phyloP scores from a whole-genome alignment of 2,888 invertebrate genomes.

The Aphodius granarius region DNA sequence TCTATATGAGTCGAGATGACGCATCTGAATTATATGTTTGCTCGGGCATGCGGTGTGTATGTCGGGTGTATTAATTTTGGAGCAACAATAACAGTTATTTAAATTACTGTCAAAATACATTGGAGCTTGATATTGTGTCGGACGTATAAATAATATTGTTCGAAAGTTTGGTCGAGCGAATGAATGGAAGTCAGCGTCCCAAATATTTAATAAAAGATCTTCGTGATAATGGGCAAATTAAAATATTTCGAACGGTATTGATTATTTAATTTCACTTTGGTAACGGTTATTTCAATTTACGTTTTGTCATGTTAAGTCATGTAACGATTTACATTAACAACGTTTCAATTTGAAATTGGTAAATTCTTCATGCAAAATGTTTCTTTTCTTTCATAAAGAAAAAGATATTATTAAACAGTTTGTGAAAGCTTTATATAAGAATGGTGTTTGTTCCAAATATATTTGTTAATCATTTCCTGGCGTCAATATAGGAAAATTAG shows the following conservation, averaged over 20 bases:
- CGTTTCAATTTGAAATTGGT: too few species aligned
- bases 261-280: neutral
- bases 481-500: too few species aligned
- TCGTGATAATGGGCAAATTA: neutral
- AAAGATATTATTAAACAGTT: too few species aligned
- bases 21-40: neutral
- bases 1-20: neutral
- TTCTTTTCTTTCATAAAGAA: too few species aligned
- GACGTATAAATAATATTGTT: conserved; percentile 1
- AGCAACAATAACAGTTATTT: conserved; percentile 26
- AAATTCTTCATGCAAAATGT: too few species aligned
- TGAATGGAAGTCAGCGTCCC: neutral
- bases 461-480: too few species aligned
- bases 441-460: too few species aligned
- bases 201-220: neutral
- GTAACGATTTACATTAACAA: too few species aligned
- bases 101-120: conserved; percentile 20
- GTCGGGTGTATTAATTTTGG: neutral
- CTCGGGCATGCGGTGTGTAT: neutral
- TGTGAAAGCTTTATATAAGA: too few species aligned
- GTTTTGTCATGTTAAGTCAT: neutral
- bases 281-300: neutral
- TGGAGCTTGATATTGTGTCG: conserved; percentile 6
- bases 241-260: neutral
- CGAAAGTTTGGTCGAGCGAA: neutral